A percentile compares a stretch with the other conserved stretches of the same genome.
Evolutionary conservation across 2,888 invertebrate species (phyloP).

Genomic region (Scelioninae gen. 2): DNA sequence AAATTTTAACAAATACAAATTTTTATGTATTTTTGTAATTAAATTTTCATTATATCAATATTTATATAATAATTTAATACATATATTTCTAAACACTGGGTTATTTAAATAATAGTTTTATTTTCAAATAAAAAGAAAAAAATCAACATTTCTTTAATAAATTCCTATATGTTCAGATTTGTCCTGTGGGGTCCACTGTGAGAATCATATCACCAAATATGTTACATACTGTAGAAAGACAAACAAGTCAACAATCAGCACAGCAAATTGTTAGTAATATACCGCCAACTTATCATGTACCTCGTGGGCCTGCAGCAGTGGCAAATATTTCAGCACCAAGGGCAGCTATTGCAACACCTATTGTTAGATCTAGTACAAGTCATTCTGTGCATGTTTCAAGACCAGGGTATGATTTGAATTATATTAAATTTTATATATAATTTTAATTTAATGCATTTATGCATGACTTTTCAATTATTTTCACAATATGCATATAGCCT

Average conservation of each 20-base stretch:
- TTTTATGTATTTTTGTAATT: no score
- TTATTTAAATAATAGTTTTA: no score
- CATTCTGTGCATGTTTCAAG: conserved; percentile 71
- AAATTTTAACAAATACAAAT: no score
- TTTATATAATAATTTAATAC: no score
- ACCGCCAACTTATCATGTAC: conserved; percentile 75
- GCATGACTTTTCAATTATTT: no score
- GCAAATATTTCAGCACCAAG: conserved; percentile 85
- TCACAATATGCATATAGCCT: no score
- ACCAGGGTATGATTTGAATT: conserved; percentile 69
- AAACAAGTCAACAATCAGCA: conserved; percentile 66
- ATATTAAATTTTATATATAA: no score
- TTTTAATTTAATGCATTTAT: no score
- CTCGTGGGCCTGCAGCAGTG: conserved; percentile 83
- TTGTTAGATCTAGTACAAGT: conserved; percentile 70
- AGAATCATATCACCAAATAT: conserved; percentile 73
- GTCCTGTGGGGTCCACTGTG: conserved; percentile 72
- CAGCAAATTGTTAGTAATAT: conserved; percentile 74
- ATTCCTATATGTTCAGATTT: conserved; percentile 63
- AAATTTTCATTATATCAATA: no score
- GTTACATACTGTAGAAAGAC: conserved; percentile 71
- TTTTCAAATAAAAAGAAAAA: no score
- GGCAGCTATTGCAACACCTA: conserved; percentile 78
- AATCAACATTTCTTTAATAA: no score
- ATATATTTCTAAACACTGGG: no score